A percentile compares a stretch with the other conserved stretches of the same genome.
Conservation (phyloP, 2,888 invertebrate genomes). For the Mellilla xanthometata region DNA sequence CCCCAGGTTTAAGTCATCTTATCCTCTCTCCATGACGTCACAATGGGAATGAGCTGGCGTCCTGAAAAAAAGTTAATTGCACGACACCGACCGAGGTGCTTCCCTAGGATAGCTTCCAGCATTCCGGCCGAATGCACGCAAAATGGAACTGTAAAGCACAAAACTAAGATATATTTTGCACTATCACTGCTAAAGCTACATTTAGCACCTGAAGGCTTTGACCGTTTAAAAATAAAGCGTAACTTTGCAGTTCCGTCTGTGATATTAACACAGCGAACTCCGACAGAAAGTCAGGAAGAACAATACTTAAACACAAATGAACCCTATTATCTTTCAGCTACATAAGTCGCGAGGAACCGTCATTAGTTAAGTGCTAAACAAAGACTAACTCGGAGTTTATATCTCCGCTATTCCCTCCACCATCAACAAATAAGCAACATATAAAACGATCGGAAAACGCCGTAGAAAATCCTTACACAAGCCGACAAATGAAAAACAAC, state of each 20-base stretch:
- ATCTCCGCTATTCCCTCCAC: conserved; percentile 51
- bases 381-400: conserved; percentile 53
- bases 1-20: conserved; percentile 53
- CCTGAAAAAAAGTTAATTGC: conserved; percentile 76
- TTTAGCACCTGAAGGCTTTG: conserved; percentile 46
- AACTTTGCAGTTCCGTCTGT: conserved; percentile 22
- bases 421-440: conserved; percentile 63
- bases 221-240: conserved; percentile 40
- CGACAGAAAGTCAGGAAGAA: conserved; percentile 21
- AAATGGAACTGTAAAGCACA: conserved; percentile 37
- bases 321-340: conserved; percentile 30
- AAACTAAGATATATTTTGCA: conserved; percentile 30
- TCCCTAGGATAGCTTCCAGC: conserved; percentile 51
- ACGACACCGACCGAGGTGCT: conserved; percentile 51
- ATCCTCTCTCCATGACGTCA: conserved; percentile 58
- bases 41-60: conserved; percentile 59
- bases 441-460: conserved; percentile 64
- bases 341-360: conserved; percentile 39
- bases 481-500: conserved; percentile 57
- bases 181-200: conserved; percentile 37
- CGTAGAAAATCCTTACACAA: conserved; percentile 49
- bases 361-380: conserved; percentile 53
- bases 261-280: conserved; percentile 17
- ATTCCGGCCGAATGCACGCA: conserved; percentile 37
- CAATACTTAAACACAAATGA: conserved; percentile 32